These are phyloP conservation scores for Enoplolaimus lenunculus DNA, from an alignment of 2,888 invertebrate genomes.

Conservation along the genomic window DNA sequence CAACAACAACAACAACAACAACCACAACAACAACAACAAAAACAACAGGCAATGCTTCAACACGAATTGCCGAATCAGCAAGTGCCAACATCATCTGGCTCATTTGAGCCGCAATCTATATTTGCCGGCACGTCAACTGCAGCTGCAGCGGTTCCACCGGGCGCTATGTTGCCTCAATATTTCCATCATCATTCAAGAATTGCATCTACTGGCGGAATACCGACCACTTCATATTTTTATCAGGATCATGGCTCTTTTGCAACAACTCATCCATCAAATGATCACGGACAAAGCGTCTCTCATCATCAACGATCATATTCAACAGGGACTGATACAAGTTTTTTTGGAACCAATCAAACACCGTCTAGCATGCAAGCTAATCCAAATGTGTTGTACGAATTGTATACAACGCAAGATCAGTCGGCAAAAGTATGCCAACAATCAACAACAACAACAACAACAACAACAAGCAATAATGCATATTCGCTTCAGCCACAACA, in stretches of 20 bases:
- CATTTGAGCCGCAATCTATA: too few relatives aligned
- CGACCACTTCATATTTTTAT: too few relatives aligned
- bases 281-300: neutral
- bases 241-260: neutral
- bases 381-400: neutral
- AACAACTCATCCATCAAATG: neutral
- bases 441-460: neutral
- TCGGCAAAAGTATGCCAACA: neutral
- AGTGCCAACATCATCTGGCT: too few relatives aligned
- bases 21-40: too few relatives aligned
- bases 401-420: neutral
- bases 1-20: conserved; percentile 1
- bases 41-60: neutral
- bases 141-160: neutral
- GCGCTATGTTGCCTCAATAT: neutral
- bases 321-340: neutral
- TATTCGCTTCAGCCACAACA: neutral
- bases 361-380: too few relatives aligned
- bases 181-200: neutral
- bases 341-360: too few relatives aligned
- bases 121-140: neutral
- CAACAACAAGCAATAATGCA: neutral
- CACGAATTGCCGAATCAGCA: neutral
- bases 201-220: neutral
- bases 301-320: neutral